These are phyloP conservation scores for Salvelinus sp. DNA, from an alignment of 2,113 vertebrate species.

Conservation along the genomic window DNA sequence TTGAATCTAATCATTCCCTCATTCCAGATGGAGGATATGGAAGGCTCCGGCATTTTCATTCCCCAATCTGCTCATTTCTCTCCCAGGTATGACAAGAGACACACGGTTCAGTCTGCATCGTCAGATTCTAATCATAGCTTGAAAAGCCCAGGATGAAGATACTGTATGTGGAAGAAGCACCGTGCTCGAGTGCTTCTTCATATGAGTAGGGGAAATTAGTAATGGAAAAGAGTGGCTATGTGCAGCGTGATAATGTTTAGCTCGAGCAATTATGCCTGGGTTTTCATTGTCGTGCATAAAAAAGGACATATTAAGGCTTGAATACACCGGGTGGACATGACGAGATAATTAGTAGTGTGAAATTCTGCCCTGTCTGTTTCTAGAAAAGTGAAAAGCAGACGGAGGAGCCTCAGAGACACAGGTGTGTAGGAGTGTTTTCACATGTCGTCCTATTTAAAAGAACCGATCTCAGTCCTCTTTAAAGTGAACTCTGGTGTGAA, in stretches of 20 bases:
- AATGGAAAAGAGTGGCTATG: slow-evolving; percentile 3
- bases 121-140: slow-evolving; percentile 24
- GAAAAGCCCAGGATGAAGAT: slow-evolving; percentile 26
- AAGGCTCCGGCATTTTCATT: neutral
- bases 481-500: too few relatives aligned
- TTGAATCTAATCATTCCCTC: neutral
- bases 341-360: slow-evolving; percentile 49
- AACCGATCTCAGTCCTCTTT: too few relatives aligned
- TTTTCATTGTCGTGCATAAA: slow-evolving; percentile 52
- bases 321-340: slow-evolving; percentile 51
- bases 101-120: neutral
- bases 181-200: slow-evolving; percentile 30
- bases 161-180: slow-evolving; percentile 4
- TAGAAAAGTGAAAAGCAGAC: slow-evolving; percentile 36
- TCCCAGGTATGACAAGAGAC: neutral
- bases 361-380: slow-evolving; percentile 47
- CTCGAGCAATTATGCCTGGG: slow-evolving; percentile 41
- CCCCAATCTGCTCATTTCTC: neutral
- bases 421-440: slow-evolving; percentile 10
- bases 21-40: neutral
- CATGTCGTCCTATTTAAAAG: too few relatives aligned
- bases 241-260: slow-evolving; percentile 26
- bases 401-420: slow-evolving; percentile 32
- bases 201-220: neutral
- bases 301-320: slow-evolving; percentile 41